These are phyloP conservation scores for Tadarida brasiliensis DNA, from an alignment of 2,797 vertebrate species.

Conservation along the genomic window DNA sequence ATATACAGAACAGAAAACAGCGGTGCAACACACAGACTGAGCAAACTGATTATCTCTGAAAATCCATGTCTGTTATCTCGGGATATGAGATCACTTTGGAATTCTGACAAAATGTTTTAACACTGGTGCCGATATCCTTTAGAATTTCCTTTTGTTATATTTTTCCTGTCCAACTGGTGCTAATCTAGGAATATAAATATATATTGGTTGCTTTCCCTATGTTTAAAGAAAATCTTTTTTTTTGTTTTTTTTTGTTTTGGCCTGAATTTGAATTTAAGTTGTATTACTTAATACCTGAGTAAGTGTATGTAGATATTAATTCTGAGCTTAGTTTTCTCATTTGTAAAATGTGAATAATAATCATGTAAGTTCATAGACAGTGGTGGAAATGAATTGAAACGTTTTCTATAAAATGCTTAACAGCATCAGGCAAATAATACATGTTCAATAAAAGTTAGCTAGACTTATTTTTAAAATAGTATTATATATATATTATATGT, in stretches of 20 bases:
- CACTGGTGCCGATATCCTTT: background rate
- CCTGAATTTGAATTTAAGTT: conserved; percentile 19
- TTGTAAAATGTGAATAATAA: background rate
- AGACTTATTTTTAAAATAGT: background rate
- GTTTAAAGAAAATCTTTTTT: background rate
- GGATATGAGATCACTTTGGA: background rate
- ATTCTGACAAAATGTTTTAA: background rate
- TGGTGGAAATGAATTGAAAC: background rate
- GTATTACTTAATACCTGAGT: background rate
- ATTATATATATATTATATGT: background rate
- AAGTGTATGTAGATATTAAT: background rate
- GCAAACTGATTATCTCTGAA: background rate
- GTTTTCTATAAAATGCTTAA: background rate
- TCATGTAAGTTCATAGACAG: background rate
- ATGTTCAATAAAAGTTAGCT: background rate
- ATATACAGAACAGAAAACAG: background rate
- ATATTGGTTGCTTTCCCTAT: background rate
- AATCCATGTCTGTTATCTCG: background rate
- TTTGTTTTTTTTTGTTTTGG: background rate
- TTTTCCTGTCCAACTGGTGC: background rate
- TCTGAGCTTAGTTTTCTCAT: background rate
- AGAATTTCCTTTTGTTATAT: background rate
- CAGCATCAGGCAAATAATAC: background rate
- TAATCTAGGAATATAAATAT: background rate
- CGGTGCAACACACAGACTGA: background rate